Percentiles rank a stretch among this genome's conserved stretches.
These are phyloP conservation scores for Drosophila acutilabella DNA, from an alignment of 2,888 invertebrate species.

Conservation along the genomic window DNA sequence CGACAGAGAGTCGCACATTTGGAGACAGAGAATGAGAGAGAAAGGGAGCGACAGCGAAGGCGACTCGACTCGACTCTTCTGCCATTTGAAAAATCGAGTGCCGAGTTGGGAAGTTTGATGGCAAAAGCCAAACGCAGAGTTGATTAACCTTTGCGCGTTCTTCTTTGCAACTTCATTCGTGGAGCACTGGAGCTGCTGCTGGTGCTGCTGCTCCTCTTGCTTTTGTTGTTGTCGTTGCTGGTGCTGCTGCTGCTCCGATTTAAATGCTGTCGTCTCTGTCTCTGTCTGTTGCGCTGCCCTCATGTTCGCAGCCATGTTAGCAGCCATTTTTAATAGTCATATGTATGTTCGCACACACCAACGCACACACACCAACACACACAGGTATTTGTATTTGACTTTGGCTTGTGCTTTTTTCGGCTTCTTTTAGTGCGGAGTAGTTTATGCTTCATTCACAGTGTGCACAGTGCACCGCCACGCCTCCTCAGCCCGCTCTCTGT, in stretches of 20 bases:
- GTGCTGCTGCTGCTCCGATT: conserved; percentile 65
- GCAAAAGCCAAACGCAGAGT: conserved; percentile 75
- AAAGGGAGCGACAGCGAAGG: conserved; percentile 8
- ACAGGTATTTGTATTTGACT: conserved; percentile 2
- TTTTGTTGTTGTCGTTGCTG: conserved; percentile 68
- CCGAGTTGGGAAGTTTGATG: conserved; percentile 51
- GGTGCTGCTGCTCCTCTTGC: conserved; percentile 66
- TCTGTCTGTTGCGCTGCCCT: conserved; percentile 67
- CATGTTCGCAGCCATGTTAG: conserved; percentile 77
- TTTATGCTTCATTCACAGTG: conserved; percentile 58
- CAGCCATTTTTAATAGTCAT: conserved; percentile 80
- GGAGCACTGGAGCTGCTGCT: conserved; percentile 61
- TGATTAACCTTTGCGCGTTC: conserved; percentile 84
- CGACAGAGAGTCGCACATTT: conserved; percentile 26
- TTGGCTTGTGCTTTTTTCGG: conserved; percentile 20
- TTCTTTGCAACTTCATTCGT: conserved; percentile 81
- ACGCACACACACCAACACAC: conserved; percentile 6
- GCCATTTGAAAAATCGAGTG: conserved; percentile 57
- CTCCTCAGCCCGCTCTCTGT: conserved; percentile 23
- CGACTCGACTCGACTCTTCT: conserved; percentile 54
- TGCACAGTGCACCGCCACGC: conserved; percentile 46
- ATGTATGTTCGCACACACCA: conserved; percentile 17
- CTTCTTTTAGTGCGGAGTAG: conserved; percentile 32
- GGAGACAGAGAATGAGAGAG: conserved; percentile 2
- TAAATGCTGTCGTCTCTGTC: conserved; percentile 41